Conservation (phyloP, 2,797 vertebrate species). For the Sorex maritimensis region DNA sequence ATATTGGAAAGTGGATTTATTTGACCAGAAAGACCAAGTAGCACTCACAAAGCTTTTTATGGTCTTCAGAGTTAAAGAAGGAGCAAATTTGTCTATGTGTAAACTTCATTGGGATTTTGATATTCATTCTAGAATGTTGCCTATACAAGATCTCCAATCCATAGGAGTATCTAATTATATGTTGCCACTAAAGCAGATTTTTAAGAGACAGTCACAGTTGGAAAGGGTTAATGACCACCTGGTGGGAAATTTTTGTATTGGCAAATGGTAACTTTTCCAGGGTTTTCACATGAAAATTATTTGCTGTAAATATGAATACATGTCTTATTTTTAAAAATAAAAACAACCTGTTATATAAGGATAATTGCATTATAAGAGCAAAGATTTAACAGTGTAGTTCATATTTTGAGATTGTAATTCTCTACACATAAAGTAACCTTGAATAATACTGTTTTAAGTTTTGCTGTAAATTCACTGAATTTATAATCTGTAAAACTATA, state of each 20-base stretch:
- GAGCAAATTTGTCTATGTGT: slow-evolving; percentile 87
- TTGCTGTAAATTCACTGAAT: slow-evolving; percentile 27
- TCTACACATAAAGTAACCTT: slow-evolving; percentile 37
- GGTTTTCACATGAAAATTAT: slow-evolving; percentile 85
- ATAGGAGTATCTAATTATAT: slow-evolving; percentile 89
- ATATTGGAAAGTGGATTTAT: too few relatives aligned
- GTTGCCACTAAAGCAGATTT: slow-evolving; percentile 90
- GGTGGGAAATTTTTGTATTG: slow-evolving; percentile 84
- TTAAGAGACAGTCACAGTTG: slow-evolving; percentile 89
- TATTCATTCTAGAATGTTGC: slow-evolving; percentile 85
- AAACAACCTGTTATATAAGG: slow-evolving; percentile 66
- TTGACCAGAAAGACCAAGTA: too few relatives aligned
- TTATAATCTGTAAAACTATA: slow-evolving; percentile 35
- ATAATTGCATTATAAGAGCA: slow-evolving; percentile 52
- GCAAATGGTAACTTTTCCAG: slow-evolving; percentile 87
- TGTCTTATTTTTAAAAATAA: slow-evolving; percentile 75
- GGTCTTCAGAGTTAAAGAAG: slow-evolving; percentile 82
- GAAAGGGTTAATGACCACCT: slow-evolving; percentile 91
- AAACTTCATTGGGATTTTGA: slow-evolving; percentile 88
- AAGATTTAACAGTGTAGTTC: not conserved
- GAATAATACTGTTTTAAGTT: not conserved
- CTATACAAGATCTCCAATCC: slow-evolving; percentile 86
- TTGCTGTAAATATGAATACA: slow-evolving; percentile 84
- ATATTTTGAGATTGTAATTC: slow-evolving; percentile 39
- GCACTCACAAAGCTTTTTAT: not conserved